phyloP scores from a whole-genome alignment of 2,113 vertebrate species.

The Centropus unirufus region DNA sequence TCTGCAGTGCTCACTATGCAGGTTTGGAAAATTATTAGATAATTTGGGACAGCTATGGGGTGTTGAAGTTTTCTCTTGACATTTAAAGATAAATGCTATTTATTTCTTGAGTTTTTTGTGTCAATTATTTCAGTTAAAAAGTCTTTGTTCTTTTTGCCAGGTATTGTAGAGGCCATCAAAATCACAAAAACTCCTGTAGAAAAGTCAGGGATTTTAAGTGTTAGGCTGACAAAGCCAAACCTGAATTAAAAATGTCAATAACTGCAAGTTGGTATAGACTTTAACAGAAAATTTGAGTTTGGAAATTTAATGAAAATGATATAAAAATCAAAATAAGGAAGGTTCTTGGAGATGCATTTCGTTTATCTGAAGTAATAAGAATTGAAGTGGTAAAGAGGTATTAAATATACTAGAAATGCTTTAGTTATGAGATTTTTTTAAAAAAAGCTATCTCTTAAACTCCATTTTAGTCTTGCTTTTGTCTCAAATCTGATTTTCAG shows the following conservation, averaged over 20 bases:
- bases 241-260: not conserved
- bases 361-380: not conserved
- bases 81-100: not conserved
- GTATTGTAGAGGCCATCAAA: not conserved
- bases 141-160: not conserved
- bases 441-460: not conserved
- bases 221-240: not conserved
- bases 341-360: not conserved
- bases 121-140: not conserved
- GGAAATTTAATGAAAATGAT: not conserved
- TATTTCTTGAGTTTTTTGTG: not conserved
- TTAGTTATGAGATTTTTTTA: not conserved
- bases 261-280: not conserved
- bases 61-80: not conserved
- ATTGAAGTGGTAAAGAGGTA: not conserved
- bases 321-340: not conserved
- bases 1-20: not conserved
- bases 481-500: not conserved
- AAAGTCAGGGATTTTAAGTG: not conserved
- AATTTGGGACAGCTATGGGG: not conserved
- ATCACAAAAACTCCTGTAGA: not conserved
- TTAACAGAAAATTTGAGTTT: not conserved
- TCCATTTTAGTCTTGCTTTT: not conserved
- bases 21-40: conserved; percentile 25
- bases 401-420: not conserved